Conservation (phyloP, 2,888 invertebrate genomes). For the Sclerodermus sp. region DNA sequence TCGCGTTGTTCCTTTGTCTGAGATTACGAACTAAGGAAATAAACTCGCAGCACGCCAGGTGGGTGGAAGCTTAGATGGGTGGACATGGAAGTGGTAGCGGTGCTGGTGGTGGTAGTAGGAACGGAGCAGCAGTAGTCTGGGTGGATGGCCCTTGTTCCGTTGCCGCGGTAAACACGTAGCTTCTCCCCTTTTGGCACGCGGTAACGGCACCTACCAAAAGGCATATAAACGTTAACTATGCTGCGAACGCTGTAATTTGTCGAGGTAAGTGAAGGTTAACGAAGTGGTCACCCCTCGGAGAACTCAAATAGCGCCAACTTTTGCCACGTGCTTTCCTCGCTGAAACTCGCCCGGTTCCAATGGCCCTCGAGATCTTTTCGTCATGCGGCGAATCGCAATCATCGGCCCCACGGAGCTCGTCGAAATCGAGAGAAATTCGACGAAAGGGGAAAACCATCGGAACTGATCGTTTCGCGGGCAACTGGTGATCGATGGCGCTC, state of each 20-base stretch:
- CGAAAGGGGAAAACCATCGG: too few relatives aligned
- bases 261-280: slow-evolving; percentile 30
- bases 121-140: neutral
- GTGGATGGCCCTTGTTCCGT: slow-evolving; percentile 9
- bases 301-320: too few relatives aligned
- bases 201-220: slow-evolving; percentile 13
- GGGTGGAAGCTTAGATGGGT: neutral
- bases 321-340: too few relatives aligned
- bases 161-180: slow-evolving; percentile 21
- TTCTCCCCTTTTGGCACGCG: neutral
- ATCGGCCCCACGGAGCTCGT: too few relatives aligned
- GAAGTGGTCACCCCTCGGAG: slow-evolving; percentile 19
- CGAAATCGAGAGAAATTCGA: too few relatives aligned
- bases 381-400: too few relatives aligned
- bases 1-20: neutral
- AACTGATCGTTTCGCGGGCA: too few relatives aligned
- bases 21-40: slow-evolving; percentile 14
- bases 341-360: slow-evolving; percentile 4
- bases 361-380: too few relatives aligned
- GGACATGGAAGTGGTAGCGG: too few relatives aligned
- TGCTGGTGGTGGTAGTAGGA: too few relatives aligned
- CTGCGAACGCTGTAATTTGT: slow-evolving; percentile 28
- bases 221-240: slow-evolving; percentile 17
- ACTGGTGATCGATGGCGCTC: too few relatives aligned
- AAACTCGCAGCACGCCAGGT: slow-evolving; percentile 11